Base-by-base conservation (phyloP, 2,888 invertebrate genomes). In the Dinocampus coccinellae region DNA sequence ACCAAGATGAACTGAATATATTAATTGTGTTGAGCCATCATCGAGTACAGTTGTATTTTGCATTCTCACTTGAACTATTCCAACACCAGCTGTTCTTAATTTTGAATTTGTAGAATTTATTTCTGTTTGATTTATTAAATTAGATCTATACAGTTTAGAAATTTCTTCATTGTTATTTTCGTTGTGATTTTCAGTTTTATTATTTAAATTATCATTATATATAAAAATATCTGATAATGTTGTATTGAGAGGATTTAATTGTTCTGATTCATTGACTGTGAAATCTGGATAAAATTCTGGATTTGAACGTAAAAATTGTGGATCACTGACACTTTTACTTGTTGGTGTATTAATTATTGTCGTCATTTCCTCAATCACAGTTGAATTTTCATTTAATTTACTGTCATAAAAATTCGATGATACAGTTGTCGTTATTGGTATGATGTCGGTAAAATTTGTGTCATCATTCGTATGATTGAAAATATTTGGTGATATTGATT, bases 1-100 rank as follows among this genome's bases (percentile, higher is more conserved):
- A 39, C 93, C 92, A 0, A 95, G 93, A 75, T 93, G 89, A 9
- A 96, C 95, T 39, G 94, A 93, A 85, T 96, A 96, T 22, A 96
- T 91, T 74, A 96, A 81, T 70, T 80, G 84, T 11, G 82, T 85
- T 33, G 82, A 80, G 69, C 83, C 82, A 53, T 78, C 73, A 73
- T 85, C 80, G 69, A 80, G 77, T 6, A 82, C 69, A 39, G 79
- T 84, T 10, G 81, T 84, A 75, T 87, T 87, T 64, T 87, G 86
- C 87, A 87, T 87, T 72, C 83, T 81, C 29, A 87, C 84, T 77
- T 86, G 85, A 1, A 87, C 87, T 7, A 82, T 74, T 22, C 81
- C 83, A 58, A 83, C 61, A 42, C 79, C 75, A 26, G 69, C 47
- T 2, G 73, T 72, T 16, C 77, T 63, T 1, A 78, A 33, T 69